A percentile compares a stretch with the other conserved stretches of the same genome.
These are phyloP conservation scores for Drosophila parvula DNA, from an alignment of 1,140 invertebrate genomes.

Conservation along the genomic window DNA sequence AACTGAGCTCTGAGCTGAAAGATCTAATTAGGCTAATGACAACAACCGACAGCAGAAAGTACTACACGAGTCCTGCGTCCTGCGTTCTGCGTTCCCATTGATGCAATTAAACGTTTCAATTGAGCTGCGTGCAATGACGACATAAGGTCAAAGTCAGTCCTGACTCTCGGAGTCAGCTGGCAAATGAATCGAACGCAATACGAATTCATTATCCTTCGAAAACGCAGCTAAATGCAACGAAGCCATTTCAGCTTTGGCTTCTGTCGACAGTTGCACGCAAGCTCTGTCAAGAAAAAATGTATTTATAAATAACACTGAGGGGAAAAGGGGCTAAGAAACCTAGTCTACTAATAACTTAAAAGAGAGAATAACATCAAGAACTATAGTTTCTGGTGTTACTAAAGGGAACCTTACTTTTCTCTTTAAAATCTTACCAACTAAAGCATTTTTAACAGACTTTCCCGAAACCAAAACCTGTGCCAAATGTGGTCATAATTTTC, in stretches of 20 bases:
- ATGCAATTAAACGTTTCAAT: conserved; percentile 81
- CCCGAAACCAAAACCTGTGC: no score
- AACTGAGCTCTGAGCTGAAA: conserved; percentile 43
- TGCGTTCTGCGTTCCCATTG: conserved; percentile 26
- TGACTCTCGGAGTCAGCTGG: conserved; percentile 68
- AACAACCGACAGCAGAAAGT: conserved; percentile 59
- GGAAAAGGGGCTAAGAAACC: not conserved
- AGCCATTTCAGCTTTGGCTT: conserved; percentile 64
- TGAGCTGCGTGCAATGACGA: conserved; percentile 79
- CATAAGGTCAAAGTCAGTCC: conserved; percentile 75
- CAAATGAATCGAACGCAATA: conserved; percentile 75
- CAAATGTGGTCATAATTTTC: conserved; percentile 7
- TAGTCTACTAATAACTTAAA: not conserved
- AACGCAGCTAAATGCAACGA: conserved; percentile 50
- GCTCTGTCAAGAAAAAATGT: not conserved
- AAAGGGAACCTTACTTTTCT: no score
- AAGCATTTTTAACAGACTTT: not conserved
- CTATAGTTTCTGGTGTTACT: no score
- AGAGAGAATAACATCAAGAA: no score
- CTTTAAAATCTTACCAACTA: no score
- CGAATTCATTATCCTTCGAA: conserved; percentile 70
- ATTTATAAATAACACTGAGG: conserved; percentile 16
- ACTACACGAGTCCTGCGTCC: conserved; percentile 2
- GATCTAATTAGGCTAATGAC: conserved; percentile 84
- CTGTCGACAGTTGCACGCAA: conserved; percentile 54